Base-by-base conservation (phyloP, 2,888 invertebrate genomes). In the Drosophila buzzatii region DNA sequence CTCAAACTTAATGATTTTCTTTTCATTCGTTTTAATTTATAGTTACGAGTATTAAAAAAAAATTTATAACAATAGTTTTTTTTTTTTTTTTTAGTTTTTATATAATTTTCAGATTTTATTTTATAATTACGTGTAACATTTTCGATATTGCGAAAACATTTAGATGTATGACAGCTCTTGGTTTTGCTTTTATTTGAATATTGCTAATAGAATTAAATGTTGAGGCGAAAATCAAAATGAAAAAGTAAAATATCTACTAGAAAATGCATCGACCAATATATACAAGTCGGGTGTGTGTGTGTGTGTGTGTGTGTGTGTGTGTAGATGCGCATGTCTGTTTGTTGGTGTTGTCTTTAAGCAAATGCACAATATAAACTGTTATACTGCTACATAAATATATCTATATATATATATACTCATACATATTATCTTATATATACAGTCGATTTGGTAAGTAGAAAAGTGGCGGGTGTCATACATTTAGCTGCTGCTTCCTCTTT, bases 381-480 rank as follows among this genome's bases (percentile, higher is more conserved):
- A 88, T 85, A 75, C 79, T 69, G 79, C 70, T 86, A 64, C 52
- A 70, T 72, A 76, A 52, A 71, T 70, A 66, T 39, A 53, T 39
- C 23, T 53, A n/a, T n/a, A 53, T 52, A 37, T 52, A 52, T 44
- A 44, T 44, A 44, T 44, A 20, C 62, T 74, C 84, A 70, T 67
- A 67, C 83, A 70, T 67, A 67, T 70, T 79, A 72, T 78, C 62
- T 72, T 85, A 87, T 76, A 84, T 85, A 84, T 76, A 87, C 89
- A 89, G 84, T 85, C 85, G 65, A 84, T 86, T 84, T 82, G 60
- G 61, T 71, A 62, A 89, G 79, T 86, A 83, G 79, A 89, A 89
- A 89, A 89, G 89, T 86, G 86, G 90, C 89, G 87, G 89, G 85
- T 83, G 89, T 83, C 86, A 82, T 85, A 82, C 74, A 73, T 73